Conservation (phyloP, 2,797 vertebrate genomes). For the Craterocephalus amniculus region DNA sequence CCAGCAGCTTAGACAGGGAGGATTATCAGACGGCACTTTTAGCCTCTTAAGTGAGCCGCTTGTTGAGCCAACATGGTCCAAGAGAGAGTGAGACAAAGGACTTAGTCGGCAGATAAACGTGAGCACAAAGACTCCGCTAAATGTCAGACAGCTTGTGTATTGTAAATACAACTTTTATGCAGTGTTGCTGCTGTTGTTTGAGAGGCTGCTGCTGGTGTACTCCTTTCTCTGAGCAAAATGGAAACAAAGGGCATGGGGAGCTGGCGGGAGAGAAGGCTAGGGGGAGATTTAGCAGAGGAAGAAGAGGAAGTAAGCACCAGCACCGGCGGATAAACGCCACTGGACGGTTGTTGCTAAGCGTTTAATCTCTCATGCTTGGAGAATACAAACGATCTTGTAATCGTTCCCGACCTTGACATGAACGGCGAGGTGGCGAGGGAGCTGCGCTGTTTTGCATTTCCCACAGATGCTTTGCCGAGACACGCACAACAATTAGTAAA, state of each 20-base stretch:
- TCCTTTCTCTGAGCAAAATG: constrained; percentile 43
- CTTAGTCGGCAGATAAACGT: constrained; percentile 36
- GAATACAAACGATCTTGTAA: constrained; percentile 82
- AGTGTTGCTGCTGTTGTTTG: constrained; percentile 46
- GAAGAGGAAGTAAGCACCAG: constrained; percentile 42
- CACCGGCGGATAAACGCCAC: constrained; percentile 52
- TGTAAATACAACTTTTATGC: constrained; percentile 47
- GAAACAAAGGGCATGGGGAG: constrained; percentile 14
- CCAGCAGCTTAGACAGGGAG: constrained; percentile 68
- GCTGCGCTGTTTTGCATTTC: constrained; percentile 67
- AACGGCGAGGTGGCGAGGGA: constrained; percentile 61
- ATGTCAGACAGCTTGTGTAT: constrained; percentile 69
- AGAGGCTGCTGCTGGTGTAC: constrained; percentile 36
- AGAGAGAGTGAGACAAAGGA: constrained; percentile 59
- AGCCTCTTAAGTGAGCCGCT: constrained; percentile 72
- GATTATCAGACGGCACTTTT: constrained; percentile 77
- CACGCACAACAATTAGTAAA: constrained; percentile 80
- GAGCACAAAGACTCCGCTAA: constrained; percentile 54
- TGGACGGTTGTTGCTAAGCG: constrained; percentile 76
- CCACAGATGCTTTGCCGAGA: constrained; percentile 64
- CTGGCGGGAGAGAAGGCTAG: constrained; percentile 3
- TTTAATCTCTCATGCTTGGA: constrained; percentile 80
- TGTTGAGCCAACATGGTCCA: constrained; percentile 53
- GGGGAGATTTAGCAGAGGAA: constrained; percentile 7
- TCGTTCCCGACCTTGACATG: constrained; percentile 81